Evolutionary conservation across 2,888 invertebrate genomes (phyloP).

Genomic region (Synergus itoensis): DNA sequence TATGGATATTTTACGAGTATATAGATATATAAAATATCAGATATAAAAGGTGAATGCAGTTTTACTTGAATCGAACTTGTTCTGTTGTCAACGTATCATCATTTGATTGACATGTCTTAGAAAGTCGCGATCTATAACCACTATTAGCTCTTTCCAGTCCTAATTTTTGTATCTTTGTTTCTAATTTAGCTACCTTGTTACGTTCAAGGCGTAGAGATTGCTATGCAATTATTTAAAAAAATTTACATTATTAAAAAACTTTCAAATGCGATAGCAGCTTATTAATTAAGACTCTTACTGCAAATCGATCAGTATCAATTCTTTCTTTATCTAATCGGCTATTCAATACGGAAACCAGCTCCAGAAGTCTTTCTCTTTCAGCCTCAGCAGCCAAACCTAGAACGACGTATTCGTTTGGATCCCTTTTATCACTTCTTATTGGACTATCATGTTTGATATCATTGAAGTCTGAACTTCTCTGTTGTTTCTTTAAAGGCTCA

Average conservation of each 20-base stretch:
- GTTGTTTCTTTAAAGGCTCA: background rate
- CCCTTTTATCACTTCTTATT: slow-evolving; percentile 50
- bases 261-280: background rate
- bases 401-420: slow-evolving; percentile 71
- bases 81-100: slow-evolving; percentile 74
- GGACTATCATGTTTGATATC: slow-evolving; percentile 30
- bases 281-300: slow-evolving; percentile 55
- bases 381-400: slow-evolving; percentile 82
- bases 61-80: slow-evolving; percentile 65
- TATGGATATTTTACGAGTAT: background rate
- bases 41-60: slow-evolving; percentile 6
- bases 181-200: slow-evolving; percentile 81
- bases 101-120: slow-evolving; percentile 66
- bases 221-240: slow-evolving; percentile 60
- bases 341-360: slow-evolving; percentile 81
- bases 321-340: slow-evolving; percentile 81
- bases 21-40: background rate
- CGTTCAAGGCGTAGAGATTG: slow-evolving; percentile 77
- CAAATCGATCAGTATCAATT: slow-evolving; percentile 65
- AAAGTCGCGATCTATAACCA: slow-evolving; percentile 70
- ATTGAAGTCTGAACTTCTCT: background rate
- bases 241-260: background rate
- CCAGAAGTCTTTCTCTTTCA: slow-evolving; percentile 82
- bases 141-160: slow-evolving; percentile 79
- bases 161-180: slow-evolving; percentile 79